A percentile compares a stretch with the other conserved stretches of the same genome.
Evolutionary conservation across 2,113 vertebrate genomes (phyloP).

Genomic region (Solea solea): DNA sequence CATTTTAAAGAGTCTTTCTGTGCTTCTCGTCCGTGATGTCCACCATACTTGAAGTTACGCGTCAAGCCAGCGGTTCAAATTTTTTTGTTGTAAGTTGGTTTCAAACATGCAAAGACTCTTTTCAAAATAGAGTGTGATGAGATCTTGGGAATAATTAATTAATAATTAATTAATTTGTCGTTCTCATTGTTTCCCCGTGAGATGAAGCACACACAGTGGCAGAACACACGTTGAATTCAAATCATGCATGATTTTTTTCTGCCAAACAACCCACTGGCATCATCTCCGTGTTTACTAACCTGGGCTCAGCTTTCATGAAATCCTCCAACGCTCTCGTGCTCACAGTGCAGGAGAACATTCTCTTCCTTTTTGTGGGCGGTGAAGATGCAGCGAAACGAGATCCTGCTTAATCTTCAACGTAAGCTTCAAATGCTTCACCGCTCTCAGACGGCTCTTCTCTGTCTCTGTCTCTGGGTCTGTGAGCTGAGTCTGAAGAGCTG

Average conservation of each 20-base stretch:
- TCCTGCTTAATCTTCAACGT: constrained; percentile 10
- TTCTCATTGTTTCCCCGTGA: too few relatives aligned
- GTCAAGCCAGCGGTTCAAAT: too few relatives aligned
- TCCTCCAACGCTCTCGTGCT: constrained; percentile 47
- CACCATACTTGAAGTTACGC: too few relatives aligned
- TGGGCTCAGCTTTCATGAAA: constrained; percentile 34
- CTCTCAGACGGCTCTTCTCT: background rate
- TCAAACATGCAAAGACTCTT: too few relatives aligned
- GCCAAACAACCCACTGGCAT: constrained; percentile 23
- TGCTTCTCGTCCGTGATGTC: too few relatives aligned
- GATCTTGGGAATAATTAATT: too few relatives aligned
- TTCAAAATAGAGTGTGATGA: too few relatives aligned
- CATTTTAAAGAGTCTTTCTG: too few relatives aligned
- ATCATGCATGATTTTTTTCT: constrained; percentile 32
- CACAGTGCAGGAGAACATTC: constrained; percentile 48
- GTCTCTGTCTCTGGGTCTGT: background rate
- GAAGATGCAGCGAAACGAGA: constrained; percentile 31
- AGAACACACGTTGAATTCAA: too few relatives aligned
- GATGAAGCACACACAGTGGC: too few relatives aligned
- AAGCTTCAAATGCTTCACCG: constrained; percentile 8
- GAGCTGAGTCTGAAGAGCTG: constrained; percentile 6
- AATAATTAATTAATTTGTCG: too few relatives aligned
- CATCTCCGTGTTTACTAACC: constrained; percentile 48
- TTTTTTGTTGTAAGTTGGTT: too few relatives aligned
- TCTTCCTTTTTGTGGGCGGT: constrained; percentile 40